phyloP scores from a whole-genome alignment of 1,140 invertebrate species.

The Alviniconcha marisindica region DNA sequence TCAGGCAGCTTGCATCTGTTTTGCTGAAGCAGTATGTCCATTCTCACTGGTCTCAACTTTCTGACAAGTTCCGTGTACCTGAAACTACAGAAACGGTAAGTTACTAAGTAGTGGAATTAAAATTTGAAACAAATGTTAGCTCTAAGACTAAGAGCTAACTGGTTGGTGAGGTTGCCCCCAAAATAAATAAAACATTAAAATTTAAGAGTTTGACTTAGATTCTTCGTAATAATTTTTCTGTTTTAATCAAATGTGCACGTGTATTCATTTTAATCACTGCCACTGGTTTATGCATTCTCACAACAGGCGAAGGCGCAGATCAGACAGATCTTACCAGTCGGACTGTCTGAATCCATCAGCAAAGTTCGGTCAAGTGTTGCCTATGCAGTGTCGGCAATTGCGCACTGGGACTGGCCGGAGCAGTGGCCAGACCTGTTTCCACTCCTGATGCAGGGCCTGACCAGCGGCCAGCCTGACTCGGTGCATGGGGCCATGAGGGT shows the following conservation, averaged over 20 bases:
- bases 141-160: too few relatives aligned
- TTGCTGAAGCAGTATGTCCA: slow-evolving; percentile 87
- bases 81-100: slow-evolving; percentile 78
- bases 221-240: neutral
- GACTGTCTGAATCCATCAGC: slow-evolving; percentile 84
- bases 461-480: slow-evolving; percentile 77
- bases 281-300: neutral
- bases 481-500: slow-evolving; percentile 89
- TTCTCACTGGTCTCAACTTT: slow-evolving; percentile 82
- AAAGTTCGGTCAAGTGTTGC: slow-evolving; percentile 85
- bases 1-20: slow-evolving; percentile 85
- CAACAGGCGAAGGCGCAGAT: slow-evolving; percentile 82
- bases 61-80: slow-evolving; percentile 82
- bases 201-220: too few relatives aligned
- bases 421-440: slow-evolving; percentile 86
- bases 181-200: too few relatives aligned
- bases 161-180: too few relatives aligned
- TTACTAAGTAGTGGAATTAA: too few relatives aligned
- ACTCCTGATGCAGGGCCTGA: slow-evolving; percentile 82
- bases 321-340: slow-evolving; percentile 82
- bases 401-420: slow-evolving; percentile 88
- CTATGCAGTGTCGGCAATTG: slow-evolving; percentile 86
- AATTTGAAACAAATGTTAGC: too few relatives aligned
- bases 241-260: neutral
- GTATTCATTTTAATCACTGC: neutral